Evolutionary conservation across 1,140 invertebrate species (phyloP).

Genomic region (Protaetia brevitarsis): DNA sequence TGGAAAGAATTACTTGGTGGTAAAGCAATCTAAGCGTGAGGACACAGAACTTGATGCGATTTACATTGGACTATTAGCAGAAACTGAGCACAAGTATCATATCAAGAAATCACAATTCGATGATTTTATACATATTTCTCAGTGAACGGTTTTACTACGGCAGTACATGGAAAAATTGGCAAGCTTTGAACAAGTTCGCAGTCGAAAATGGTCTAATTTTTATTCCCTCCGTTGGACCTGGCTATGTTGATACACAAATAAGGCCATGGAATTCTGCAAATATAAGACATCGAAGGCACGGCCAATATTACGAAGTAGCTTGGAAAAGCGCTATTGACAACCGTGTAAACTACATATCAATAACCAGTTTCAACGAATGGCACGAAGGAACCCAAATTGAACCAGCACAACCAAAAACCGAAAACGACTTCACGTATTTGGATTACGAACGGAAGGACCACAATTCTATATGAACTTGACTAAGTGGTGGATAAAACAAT

Average conservation of each 20-base stretch:
- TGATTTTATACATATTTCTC: constrained; percentile 61
- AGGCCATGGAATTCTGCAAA: constrained; percentile 56
- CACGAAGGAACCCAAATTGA: constrained; percentile 63
- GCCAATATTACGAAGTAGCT: constrained; percentile 56
- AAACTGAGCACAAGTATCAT: constrained; percentile 50
- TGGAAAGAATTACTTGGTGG: constrained; percentile 55
- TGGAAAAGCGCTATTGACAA: constrained; percentile 56
- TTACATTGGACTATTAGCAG: constrained; percentile 55
- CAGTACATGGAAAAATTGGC: constrained; percentile 65
- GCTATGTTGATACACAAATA: constrained; percentile 58
- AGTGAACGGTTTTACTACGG: constrained; percentile 60
- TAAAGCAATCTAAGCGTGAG: constrained; percentile 52
- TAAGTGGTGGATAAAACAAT: constrained; percentile 57
- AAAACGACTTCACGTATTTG: constrained; percentile 52
- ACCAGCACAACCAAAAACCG: constrained; percentile 53
- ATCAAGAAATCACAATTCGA: constrained; percentile 59
- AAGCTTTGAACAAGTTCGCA: constrained; percentile 56
- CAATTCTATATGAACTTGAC: constrained; percentile 60
- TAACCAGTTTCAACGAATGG: constrained; percentile 63
- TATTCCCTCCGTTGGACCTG: constrained; percentile 58
- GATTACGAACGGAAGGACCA: constrained; percentile 57
- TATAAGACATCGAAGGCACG: constrained; percentile 56
- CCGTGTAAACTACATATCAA: constrained; percentile 54
- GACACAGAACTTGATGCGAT: constrained; percentile 55
- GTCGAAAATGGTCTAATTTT: constrained; percentile 56